phyloP scores from a whole-genome alignment of 2,888 invertebrate species.

The Standfussiana lucernea region DNA sequence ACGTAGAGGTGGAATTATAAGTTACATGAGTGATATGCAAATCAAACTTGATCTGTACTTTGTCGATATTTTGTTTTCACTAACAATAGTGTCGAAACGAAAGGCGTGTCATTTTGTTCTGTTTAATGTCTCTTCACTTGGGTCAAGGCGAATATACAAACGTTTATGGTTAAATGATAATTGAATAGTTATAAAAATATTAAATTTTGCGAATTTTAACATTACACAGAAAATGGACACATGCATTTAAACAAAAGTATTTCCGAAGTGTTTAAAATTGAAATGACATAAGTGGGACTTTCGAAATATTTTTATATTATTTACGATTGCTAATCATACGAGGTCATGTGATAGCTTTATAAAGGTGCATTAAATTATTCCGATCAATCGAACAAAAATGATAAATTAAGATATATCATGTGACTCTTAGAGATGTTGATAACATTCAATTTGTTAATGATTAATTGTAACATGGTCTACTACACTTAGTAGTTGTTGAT shows the following conservation, averaged over 20 bases:
- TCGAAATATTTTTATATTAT: slow-evolving; percentile 51
- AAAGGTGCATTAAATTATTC: slow-evolving; percentile 75
- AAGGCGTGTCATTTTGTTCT: slow-evolving; percentile 67
- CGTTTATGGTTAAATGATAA: slow-evolving; percentile 59
- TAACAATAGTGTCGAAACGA: slow-evolving; percentile 72
- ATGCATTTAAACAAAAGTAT: slow-evolving; percentile 20
- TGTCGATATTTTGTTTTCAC: slow-evolving; percentile 71
- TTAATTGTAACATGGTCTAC: slow-evolving; percentile 73
- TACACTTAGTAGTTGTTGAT: slow-evolving; percentile 66
- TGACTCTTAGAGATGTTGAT: slow-evolving; percentile 72
- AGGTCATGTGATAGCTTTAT: slow-evolving; percentile 67
- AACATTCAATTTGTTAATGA: slow-evolving; percentile 75
- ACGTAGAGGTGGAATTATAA: slow-evolving; percentile 35
- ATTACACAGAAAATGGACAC: slow-evolving; percentile 34
- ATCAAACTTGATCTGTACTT: slow-evolving; percentile 65
- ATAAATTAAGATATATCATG: slow-evolving; percentile 77
- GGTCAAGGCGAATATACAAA: slow-evolving; percentile 62
- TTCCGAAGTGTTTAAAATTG: slow-evolving; percentile 33
- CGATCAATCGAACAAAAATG: slow-evolving; percentile 77
- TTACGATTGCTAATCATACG: slow-evolving; percentile 62
- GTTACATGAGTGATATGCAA: slow-evolving; percentile 69
- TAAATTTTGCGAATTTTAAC: slow-evolving; percentile 33
- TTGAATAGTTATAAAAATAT: slow-evolving; percentile 60
- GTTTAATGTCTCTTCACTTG: slow-evolving; percentile 62
- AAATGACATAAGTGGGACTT: slow-evolving; percentile 55